A percentile compares a stretch with the other conserved stretches of the same genome.
Conservation (phyloP, 2,113 vertebrate species). For the Melanerpes formicivorus region DNA sequence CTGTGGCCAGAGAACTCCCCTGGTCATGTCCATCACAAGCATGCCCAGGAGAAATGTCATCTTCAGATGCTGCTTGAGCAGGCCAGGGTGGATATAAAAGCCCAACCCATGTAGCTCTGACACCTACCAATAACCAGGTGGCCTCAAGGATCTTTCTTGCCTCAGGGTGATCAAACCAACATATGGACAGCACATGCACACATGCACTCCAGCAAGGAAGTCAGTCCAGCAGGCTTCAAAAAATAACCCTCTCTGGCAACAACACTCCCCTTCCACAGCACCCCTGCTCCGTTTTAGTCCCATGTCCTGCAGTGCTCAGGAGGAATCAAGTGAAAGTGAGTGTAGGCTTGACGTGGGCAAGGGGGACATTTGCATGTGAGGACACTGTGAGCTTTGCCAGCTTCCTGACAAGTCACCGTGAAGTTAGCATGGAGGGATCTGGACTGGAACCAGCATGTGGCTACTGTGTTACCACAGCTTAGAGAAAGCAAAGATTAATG, state of each 20-base stretch:
- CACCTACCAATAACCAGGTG: background rate
- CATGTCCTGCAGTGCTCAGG: background rate
- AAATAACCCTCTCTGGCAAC: background rate
- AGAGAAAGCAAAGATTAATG: slow-evolving; percentile 63
- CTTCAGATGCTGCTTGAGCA: background rate
- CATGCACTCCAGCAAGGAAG: background rate
- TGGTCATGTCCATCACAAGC: background rate
- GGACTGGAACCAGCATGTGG: slow-evolving; percentile 31
- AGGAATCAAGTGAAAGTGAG: background rate
- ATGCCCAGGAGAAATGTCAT: background rate
- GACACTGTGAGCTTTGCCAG: accelerated
- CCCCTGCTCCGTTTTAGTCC: accelerated
- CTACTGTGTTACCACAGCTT: background rate
- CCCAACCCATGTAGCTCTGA: background rate
- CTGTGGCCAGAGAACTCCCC: background rate
- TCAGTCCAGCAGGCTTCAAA: background rate
- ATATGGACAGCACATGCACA: accelerated
- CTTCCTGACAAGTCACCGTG: accelerated
- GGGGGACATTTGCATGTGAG: accelerated
- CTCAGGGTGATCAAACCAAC: background rate
- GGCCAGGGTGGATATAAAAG: background rate
- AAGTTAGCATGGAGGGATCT: background rate
- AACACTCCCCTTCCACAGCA: background rate
- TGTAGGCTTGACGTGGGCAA: background rate
- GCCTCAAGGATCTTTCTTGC: background rate